Base-by-base conservation (phyloP, 2,888 invertebrate species). In the Drosophila ezoana region DNA sequence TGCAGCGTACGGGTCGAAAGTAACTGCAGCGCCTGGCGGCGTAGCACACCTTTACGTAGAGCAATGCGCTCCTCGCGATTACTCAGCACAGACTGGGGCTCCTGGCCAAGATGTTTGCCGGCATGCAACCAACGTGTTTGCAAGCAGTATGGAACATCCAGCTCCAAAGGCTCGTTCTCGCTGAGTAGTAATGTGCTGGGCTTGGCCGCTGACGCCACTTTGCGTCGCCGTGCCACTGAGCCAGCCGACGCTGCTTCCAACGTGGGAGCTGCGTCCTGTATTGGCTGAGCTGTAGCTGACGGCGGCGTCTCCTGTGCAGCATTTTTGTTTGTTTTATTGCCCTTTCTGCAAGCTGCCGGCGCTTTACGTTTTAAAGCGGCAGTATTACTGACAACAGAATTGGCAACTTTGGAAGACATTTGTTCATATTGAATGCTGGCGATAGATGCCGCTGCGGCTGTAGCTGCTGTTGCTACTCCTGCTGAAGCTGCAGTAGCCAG, bases 21-120 rank as follows among this genome's bases (percentile, higher is more conserved):
- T 62, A 91, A 59, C 69, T 92, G 92, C 48, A 91, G 72, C 8
- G 92, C 92, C 63, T 92, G 91, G 0, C 92, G 89, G 2, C 91
- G 85, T 44, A 92, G 65, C 47, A 89, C 63, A 13, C 86, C 87
- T 51, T 91, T 91, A 33, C 91, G 89, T 33, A 90, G 72, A 9
- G 90, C 90, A 72, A 92, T 92, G 40, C 92, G 90, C 69, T 92
- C 90, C 68, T 92, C 92, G 4, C 92, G 89, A 38, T 68, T 44
- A 14, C 23, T 44, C 23, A 44, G 20, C 23, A 8, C 8, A 3
- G 44, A 16, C 14, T 11, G 35, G 4, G 70, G 8, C 14, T 76
- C 66, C 18, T 70, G 18, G 0, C 40, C 23, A 16, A 62, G 20
- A 10, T 79, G 67, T n/a, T 62, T 60, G 47, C 32, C 38, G 6